Evolutionary conservation across 2,113 vertebrate genomes (phyloP).

Genomic region (Cromileptes altivelis): DNA sequence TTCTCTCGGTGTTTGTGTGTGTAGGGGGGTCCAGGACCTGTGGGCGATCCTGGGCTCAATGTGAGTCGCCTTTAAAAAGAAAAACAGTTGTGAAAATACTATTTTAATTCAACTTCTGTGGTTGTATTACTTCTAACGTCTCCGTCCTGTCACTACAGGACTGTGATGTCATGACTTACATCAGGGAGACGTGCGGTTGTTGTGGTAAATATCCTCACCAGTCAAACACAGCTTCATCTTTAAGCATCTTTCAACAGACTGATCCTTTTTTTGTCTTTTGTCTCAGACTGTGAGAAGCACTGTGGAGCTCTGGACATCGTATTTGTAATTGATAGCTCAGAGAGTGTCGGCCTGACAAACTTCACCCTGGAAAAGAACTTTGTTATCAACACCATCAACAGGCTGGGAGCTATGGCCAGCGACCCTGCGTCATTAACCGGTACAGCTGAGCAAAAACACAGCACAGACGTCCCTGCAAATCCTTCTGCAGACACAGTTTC

Average conservation of each 20-base stretch:
- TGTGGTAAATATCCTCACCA: constrained; percentile 86
- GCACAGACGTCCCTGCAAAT: constrained; percentile 1
- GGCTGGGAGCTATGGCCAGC: constrained; percentile 92
- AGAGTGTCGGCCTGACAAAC: constrained; percentile 96
- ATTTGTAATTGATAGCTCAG: constrained; percentile 98
- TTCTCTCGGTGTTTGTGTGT: constrained; percentile 20
- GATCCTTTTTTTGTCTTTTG: constrained; percentile 21
- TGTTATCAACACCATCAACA: constrained; percentile 95
- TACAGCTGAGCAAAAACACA: constrained; percentile 52
- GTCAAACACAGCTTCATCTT: not conserved
- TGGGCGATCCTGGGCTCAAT: constrained; percentile 92
- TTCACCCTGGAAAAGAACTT: constrained; percentile 99
- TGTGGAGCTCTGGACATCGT: constrained; percentile 97
- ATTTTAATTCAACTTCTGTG: not conserved
- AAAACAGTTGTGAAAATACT: not conserved
- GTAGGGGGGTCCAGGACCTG: constrained; percentile 89
- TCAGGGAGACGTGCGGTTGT: constrained; percentile 96
- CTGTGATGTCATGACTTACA: constrained; percentile 96
- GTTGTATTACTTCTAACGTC: constrained; percentile 15
- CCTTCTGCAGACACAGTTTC: constrained; percentile 26
- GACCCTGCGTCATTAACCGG: constrained; percentile 91
- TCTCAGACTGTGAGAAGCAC: constrained; percentile 93
- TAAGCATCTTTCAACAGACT: not conserved
- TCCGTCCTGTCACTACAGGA: constrained; percentile 88
- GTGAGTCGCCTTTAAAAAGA: constrained; percentile 83